Evolutionary conservation across 2,113 vertebrate genomes (phyloP).

Genomic region (Coryphaenoides rupestris): DNA sequence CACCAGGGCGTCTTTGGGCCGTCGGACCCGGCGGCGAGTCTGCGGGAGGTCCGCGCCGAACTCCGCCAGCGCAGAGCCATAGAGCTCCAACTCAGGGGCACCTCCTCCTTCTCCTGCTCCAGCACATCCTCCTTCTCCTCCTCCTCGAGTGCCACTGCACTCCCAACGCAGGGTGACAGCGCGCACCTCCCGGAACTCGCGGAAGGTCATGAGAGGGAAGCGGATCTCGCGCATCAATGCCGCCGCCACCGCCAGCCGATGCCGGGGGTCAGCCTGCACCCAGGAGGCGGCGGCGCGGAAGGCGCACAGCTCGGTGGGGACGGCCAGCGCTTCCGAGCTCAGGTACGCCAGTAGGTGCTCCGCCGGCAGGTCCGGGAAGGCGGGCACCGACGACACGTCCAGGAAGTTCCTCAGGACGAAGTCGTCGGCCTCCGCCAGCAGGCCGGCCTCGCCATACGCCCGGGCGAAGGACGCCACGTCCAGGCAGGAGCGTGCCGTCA

Average conservation of each 20-base stretch:
- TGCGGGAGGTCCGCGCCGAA: conserved; percentile 51
- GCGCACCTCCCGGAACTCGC: conserved; percentile 81
- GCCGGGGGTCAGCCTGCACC: conserved; percentile 72
- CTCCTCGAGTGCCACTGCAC: too few relatives aligned
- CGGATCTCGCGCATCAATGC: conserved; percentile 78
- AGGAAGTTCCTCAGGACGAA: conserved; percentile 81
- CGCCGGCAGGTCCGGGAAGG: conserved; percentile 77
- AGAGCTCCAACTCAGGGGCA: conserved; percentile 58
- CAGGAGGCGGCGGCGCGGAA: conserved; percentile 80
- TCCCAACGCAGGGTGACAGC: conserved; percentile 72
- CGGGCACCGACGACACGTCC: conserved; percentile 70
- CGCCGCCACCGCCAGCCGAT: conserved; percentile 65
- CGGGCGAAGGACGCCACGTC: conserved; percentile 78
- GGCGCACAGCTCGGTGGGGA: conserved; percentile 79
- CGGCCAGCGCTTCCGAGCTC: conserved; percentile 72
- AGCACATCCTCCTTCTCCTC: too few relatives aligned
- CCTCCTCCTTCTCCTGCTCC: too few relatives aligned
- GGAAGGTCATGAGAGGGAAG: conserved; percentile 87
- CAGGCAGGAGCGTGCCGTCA: conserved; percentile 72
- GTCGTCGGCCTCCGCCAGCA: conserved; percentile 72
- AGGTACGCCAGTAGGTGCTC: conserved; percentile 75
- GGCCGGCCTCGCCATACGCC: conserved; percentile 71
- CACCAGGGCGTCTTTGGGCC: conserved; percentile 74
- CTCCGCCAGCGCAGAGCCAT: conserved; percentile 64
- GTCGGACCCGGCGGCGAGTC: conserved; percentile 65